These are phyloP conservation scores for Neelides sp. DNA, from an alignment of 1,140 invertebrate species.

Conservation along the genomic window DNA sequence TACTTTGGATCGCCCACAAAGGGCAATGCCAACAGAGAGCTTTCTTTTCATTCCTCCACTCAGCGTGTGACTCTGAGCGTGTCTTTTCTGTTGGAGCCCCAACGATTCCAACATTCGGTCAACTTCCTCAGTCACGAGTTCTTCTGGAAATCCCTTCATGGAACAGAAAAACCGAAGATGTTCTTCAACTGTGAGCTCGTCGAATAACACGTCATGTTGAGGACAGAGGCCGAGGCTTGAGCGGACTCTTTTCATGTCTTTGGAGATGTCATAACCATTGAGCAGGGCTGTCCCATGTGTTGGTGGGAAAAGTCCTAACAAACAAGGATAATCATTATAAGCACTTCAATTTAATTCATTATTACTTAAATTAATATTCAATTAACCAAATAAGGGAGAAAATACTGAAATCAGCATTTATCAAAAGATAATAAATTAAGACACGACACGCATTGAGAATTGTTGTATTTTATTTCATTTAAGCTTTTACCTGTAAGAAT, in stretches of 20 bases:
- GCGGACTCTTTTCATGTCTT: constrained; percentile 40
- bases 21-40: constrained; percentile 70
- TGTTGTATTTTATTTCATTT: background rate
- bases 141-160: constrained; percentile 21
- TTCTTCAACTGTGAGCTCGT: constrained; percentile 44
- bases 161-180: constrained; percentile 47
- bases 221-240: constrained; percentile 54
- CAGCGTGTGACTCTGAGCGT: constrained; percentile 55
- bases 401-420: too few species aligned
- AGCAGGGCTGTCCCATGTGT: constrained; percentile 48
- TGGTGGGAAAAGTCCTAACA: constrained; percentile 47
- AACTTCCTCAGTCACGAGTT: constrained; percentile 19
- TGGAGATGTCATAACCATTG: constrained; percentile 49
- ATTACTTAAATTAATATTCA: too few species aligned
- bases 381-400: too few species aligned
- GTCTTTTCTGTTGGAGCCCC: constrained; percentile 46
- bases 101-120: constrained; percentile 36
- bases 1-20: constrained; percentile 48
- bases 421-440: too few species aligned
- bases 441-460: too few species aligned
- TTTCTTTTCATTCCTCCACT: constrained; percentile 80
- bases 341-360: too few species aligned
- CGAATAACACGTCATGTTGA: constrained; percentile 49
- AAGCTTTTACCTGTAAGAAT: constrained; percentile 57
- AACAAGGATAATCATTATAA: background rate